phyloP scores from a whole-genome alignment of 2,113 vertebrate genomes.

The Spea multiplicata region DNA sequence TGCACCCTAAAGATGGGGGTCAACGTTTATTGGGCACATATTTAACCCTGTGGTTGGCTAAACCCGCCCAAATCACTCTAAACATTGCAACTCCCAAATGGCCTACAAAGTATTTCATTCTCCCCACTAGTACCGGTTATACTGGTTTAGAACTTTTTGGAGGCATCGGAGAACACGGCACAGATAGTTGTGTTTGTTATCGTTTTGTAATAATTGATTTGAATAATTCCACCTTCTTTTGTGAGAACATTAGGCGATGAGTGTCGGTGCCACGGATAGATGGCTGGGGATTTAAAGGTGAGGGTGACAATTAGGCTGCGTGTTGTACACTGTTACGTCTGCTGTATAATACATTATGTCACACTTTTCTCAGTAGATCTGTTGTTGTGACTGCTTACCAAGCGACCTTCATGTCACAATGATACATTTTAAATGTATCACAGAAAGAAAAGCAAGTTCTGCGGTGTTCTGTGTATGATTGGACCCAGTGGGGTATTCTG shows the following conservation, averaged over 20 bases:
- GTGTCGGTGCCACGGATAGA: background rate
- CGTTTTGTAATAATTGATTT: background rate
- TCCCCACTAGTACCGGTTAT: background rate
- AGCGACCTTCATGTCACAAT: too few relatives aligned
- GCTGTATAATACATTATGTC: conserved; percentile 9
- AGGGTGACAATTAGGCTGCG: conserved; percentile 7
- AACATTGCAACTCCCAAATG: too few relatives aligned
- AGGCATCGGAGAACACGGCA: background rate
- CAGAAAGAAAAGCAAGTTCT: too few relatives aligned
- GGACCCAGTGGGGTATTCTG: too few relatives aligned
- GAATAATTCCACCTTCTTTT: background rate
- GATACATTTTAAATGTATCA: too few relatives aligned
- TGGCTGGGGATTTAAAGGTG: conserved; percentile 15
- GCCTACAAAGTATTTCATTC: background rate
- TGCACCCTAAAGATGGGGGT: too few relatives aligned
- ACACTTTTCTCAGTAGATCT: background rate
- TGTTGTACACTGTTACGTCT: conserved; percentile 28
- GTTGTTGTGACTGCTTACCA: background rate
- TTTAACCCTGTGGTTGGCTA: too few relatives aligned
- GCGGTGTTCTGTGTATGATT: too few relatives aligned
- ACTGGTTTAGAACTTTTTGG: background rate
- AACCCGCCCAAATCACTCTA: too few relatives aligned
- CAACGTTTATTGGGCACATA: too few relatives aligned
- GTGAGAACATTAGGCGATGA: background rate
- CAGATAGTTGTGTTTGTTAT: background rate